phyloP scores from a whole-genome alignment of 1,140 invertebrate species.

The Spodoptera frugiperda region DNA sequence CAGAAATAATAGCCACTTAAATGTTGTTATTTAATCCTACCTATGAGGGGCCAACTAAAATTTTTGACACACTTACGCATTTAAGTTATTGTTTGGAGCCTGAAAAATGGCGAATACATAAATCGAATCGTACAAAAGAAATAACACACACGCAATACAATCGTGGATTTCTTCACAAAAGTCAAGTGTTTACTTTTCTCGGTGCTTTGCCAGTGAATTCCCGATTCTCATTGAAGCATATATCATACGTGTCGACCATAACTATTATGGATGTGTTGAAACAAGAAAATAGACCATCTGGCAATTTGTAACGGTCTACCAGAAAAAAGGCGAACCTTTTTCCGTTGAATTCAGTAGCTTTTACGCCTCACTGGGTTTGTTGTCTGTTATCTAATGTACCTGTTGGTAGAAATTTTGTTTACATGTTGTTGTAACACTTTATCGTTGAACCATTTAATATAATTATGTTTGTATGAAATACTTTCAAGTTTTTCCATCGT shows the following conservation, averaged over 20 bases:
- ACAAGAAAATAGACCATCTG: slow-evolving; percentile 78
- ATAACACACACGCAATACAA: slow-evolving; percentile 10
- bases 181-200: slow-evolving; percentile 42
- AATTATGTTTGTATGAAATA: slow-evolving; percentile 24
- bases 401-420: slow-evolving; percentile 29
- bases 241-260: slow-evolving; percentile 65
- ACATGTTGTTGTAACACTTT: slow-evolving; percentile 43
- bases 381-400: slow-evolving; percentile 50
- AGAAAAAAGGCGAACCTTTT: slow-evolving; percentile 71
- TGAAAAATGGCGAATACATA: slow-evolving; percentile 37
- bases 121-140: slow-evolving; percentile 19
- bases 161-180: slow-evolving; percentile 13
- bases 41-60: neutral
- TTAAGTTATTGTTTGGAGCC: slow-evolving; percentile 1
- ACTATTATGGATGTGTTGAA: slow-evolving; percentile 68
- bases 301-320: slow-evolving; percentile 71
- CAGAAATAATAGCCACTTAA: no score
- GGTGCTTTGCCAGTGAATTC: slow-evolving; percentile 53
- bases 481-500: neutral
- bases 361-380: slow-evolving; percentile 63
- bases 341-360: slow-evolving; percentile 79
- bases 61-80: neutral
- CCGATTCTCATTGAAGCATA: slow-evolving; percentile 58
- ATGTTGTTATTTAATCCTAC: no score
- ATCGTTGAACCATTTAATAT: slow-evolving; percentile 21